Conservation (phyloP, 2,797 vertebrate species). For the Lacerta viridis region DNA sequence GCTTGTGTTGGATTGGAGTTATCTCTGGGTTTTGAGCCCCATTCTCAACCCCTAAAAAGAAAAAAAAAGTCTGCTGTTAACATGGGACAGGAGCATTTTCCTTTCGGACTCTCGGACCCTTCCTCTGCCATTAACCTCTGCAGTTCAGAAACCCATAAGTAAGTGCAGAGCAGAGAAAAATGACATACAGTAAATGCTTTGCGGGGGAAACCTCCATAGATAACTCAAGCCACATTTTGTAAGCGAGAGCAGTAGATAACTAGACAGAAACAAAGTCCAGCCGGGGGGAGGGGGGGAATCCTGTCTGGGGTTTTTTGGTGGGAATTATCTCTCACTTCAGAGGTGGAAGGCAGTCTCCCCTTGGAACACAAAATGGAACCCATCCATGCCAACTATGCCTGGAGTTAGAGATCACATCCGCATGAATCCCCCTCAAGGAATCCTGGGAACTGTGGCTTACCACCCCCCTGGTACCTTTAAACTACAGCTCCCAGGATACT, state of each 20-base stretch:
- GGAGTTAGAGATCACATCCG: too few relatives aligned
- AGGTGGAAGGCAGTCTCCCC: too few relatives aligned
- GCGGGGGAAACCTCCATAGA: neutral
- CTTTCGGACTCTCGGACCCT: neutral
- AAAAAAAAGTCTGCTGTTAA: neutral
- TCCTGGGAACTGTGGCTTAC: too few relatives aligned
- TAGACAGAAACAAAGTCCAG: neutral
- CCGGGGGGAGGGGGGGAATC: neutral
- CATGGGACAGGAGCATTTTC: neutral
- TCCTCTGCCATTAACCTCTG: neutral
- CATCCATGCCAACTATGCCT: too few relatives aligned
- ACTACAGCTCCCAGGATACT: too few relatives aligned
- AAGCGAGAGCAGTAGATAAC: neutral
- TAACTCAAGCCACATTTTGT: neutral
- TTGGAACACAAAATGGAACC: too few relatives aligned
- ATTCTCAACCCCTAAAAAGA: too few relatives aligned
- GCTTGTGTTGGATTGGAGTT: neutral
- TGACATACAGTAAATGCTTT: neutral
- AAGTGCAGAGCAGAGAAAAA: neutral
- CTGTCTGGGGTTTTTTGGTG: neutral
- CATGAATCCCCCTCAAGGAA: too few relatives aligned
- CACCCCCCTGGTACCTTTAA: too few relatives aligned
- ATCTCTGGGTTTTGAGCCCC: neutral
- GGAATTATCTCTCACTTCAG: neutral
- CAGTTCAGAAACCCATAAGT: neutral